Base-by-base conservation (phyloP, 2,888 invertebrate species). In the Eilema sororculum region DNA sequence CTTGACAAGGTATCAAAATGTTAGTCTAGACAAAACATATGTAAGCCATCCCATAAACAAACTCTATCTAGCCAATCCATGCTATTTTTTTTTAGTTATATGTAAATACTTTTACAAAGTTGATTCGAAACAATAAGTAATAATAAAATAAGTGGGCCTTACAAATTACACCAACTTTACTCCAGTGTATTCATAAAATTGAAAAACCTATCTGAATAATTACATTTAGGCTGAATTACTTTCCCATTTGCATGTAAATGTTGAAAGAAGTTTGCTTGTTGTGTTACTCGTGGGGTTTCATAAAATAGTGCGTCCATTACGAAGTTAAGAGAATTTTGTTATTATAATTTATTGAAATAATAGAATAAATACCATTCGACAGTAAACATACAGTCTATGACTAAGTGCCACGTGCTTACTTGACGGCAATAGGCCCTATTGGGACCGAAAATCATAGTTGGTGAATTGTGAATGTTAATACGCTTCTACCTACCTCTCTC, bases 201-300 rank as follows among this genome's bases (percentile, higher is more conserved):
- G 25, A 67, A 28, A 20, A 64, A 52, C 52, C 28, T 52, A 64
- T 52, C 64, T 64, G 28, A 20, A 28, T 37, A 72, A 75, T 80
- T 68, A 78, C 57, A 56, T 67, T 71, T 68, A 59, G 33, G 69
- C 65, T 8, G 52, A 71, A 78, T 75, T 65, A 75, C 73, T 78
- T 69, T 75, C 46, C 68, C 69, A 80, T 63, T 57, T 68, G 68
- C 68, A 79, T 78, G 78, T 59, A 80, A 80, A 79, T 67, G 70
- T 37, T 57, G 0, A 64, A 58, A 72, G 75, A 68, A 63, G 62
- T 68, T 68, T 75, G 61, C 65, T 69, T 75, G 57, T 71, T 73
- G 12, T 30, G 72, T 33, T 67, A 69, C 80, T 72, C 73, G 24
- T 16, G 80, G 80, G 80, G 72, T 73, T 65, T 61, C n/a, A 24